These are phyloP conservation scores for Heteromurus nitidus DNA, from an alignment of 2,888 invertebrate genomes.

Conservation along the genomic window DNA sequence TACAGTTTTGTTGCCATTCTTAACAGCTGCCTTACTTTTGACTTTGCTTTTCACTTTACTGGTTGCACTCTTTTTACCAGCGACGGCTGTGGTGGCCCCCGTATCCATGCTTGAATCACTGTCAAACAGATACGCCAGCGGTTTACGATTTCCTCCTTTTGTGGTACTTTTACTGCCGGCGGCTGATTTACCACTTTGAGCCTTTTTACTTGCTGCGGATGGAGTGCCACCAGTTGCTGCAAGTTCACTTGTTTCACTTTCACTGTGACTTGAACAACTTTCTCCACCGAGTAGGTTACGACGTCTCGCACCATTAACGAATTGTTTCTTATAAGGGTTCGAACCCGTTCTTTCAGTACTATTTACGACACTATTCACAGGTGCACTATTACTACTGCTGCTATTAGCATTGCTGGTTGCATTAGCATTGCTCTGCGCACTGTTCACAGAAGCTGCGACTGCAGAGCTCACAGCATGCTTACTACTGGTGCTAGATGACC, in stretches of 20 bases:
- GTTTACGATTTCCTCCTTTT: slow-evolving; percentile 73
- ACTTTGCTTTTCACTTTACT: slow-evolving; percentile 71
- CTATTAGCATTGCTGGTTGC: slow-evolving; percentile 24
- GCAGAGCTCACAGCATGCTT: background rate
- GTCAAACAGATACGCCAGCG: slow-evolving; percentile 75
- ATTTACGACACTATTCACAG: slow-evolving; percentile 29
- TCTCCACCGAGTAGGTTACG: slow-evolving; percentile 75
- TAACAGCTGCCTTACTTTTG: slow-evolving; percentile 56
- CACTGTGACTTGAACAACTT: slow-evolving; percentile 71
- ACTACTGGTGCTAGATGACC: background rate
- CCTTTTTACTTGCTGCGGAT: slow-evolving; percentile 74
- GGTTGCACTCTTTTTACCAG: slow-evolving; percentile 52
- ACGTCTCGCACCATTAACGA: slow-evolving; percentile 84
- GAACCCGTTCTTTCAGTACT: slow-evolving; percentile 74
- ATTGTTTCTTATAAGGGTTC: slow-evolving; percentile 85
- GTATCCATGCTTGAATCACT: slow-evolving; percentile 79
- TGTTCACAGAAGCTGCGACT: slow-evolving; percentile 25
- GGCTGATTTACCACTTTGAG: slow-evolving; percentile 70
- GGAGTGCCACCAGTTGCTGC: slow-evolving; percentile 24
- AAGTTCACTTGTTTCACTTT: slow-evolving; percentile 68
- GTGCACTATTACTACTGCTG: slow-evolving; percentile 24
- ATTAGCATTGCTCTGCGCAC: slow-evolving; percentile 25
- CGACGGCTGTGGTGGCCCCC: slow-evolving; percentile 76
- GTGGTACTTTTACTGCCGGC: slow-evolving; percentile 55
- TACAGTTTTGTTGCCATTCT: background rate